phyloP scores from a whole-genome alignment of 2,888 invertebrate species.

The Diarsia brunnea region DNA sequence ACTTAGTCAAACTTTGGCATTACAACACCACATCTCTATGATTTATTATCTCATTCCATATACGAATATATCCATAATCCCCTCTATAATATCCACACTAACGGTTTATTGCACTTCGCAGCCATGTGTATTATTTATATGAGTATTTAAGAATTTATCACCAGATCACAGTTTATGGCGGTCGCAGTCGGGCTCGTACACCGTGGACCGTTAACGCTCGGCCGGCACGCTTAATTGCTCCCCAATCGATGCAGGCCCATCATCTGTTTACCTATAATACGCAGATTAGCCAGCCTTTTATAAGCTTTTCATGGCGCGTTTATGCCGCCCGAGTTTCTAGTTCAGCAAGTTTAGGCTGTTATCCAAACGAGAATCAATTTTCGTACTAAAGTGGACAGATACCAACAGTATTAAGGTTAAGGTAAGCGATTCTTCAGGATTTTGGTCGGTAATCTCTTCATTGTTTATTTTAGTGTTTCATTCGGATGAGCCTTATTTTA shows the following conservation, averaged over 20 bases:
- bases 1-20: neutral
- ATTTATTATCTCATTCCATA: conserved; percentile 30
- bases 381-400: conserved; percentile 1
- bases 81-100: conserved; percentile 45
- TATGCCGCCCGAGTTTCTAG: conserved; percentile 31
- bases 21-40: conserved; percentile 4
- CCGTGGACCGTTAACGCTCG: conserved; percentile 57
- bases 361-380: conserved; percentile 7
- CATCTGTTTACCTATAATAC: conserved; percentile 61
- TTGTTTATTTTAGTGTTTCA: conserved; percentile 9
- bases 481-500: conserved; percentile 8
- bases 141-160: conserved; percentile 63
- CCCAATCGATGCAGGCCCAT: conserved; percentile 60
- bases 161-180: conserved; percentile 68
- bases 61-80: conserved; percentile 51
- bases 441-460: neutral
- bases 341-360: conserved; percentile 22
- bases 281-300: conserved; percentile 59
- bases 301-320: conserved; percentile 39
- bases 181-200: conserved; percentile 54
- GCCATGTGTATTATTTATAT: conserved; percentile 64
- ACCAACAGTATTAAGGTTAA: conserved; percentile 4
- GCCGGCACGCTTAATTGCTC: conserved; percentile 68
- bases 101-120: conserved; percentile 58
- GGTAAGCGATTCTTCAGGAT: conserved; percentile 8